Evolutionary conservation across 2,113 vertebrate genomes (phyloP).

Genomic region (Opisthocomus hoazin): DNA sequence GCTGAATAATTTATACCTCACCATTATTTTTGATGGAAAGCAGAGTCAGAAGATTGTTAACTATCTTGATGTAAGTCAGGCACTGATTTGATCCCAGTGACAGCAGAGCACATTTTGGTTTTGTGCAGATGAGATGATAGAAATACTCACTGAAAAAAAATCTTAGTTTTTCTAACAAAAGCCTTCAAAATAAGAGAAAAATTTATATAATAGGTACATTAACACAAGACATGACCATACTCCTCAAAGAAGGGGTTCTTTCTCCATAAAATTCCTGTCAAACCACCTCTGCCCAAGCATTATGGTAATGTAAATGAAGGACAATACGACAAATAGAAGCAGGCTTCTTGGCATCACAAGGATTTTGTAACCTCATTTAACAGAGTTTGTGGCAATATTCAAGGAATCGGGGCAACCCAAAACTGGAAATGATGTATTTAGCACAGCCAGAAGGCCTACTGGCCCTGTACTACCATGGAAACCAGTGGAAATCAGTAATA

Average conservation of each 20-base stretch:
- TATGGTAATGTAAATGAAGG: background rate
- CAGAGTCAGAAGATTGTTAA: slow-evolving; percentile 45
- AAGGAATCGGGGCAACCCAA: background rate
- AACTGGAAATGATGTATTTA: background rate
- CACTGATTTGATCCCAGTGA: slow-evolving; percentile 3
- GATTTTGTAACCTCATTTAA: background rate
- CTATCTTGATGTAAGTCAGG: slow-evolving; percentile 21
- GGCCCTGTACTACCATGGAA: background rate
- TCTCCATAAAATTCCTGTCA: background rate
- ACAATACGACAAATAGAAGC: background rate
- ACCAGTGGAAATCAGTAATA: background rate
- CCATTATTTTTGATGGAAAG: slow-evolving; percentile 51
- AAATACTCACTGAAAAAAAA: background rate
- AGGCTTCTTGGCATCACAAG: background rate
- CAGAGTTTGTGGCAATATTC: background rate
- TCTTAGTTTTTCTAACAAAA: background rate
- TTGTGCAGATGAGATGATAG: background rate
- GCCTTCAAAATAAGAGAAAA: background rate
- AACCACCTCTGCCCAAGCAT: background rate
- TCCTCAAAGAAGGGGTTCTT: background rate
- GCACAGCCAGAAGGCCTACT: background rate
- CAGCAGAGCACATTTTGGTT: background rate
- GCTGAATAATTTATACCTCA: slow-evolving; percentile 59
- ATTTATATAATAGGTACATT: background rate
- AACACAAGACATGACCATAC: background rate